Conservation (phyloP, 2,113 vertebrate genomes). For the Odontesthes bonariensis region DNA sequence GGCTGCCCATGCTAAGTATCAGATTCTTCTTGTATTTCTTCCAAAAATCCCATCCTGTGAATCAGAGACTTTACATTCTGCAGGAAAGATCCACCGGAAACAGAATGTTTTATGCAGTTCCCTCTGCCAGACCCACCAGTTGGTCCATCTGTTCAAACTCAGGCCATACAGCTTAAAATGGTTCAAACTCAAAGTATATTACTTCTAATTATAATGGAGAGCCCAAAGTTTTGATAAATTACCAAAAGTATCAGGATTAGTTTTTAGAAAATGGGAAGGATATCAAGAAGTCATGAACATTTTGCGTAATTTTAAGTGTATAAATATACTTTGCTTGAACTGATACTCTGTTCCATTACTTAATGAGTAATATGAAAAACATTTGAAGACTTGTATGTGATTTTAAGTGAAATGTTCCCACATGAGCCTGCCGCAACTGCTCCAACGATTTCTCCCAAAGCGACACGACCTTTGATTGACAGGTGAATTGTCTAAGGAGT, state of each 20-base stretch:
- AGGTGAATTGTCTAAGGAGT: not conserved
- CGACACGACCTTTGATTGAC: not conserved
- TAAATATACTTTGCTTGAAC: too few relatives aligned
- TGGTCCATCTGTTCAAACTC: conserved; percentile 48
- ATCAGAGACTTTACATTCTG: conserved; percentile 18
- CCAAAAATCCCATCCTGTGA: conserved; percentile 17
- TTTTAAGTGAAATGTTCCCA: not conserved
- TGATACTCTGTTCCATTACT: not conserved
- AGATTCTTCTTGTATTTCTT: not conserved
- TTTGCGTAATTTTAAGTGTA: too few relatives aligned
- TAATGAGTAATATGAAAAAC: not conserved
- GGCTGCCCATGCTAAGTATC: not conserved
- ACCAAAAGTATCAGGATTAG: too few relatives aligned
- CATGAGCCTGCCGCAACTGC: not conserved
- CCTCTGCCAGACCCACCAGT: conserved; percentile 32
- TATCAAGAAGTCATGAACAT: too few relatives aligned
- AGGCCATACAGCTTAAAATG: conserved; percentile 19
- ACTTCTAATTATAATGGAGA: conserved; percentile 15
- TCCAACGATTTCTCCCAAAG: not conserved
- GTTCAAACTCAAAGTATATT: conserved; percentile 23
- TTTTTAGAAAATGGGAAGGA: too few relatives aligned
- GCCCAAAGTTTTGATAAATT: conserved; percentile 7
- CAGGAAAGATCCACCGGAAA: conserved; percentile 20
- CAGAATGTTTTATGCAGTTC: conserved; percentile 15
- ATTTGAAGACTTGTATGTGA: not conserved